Evolutionary conservation across 2,113 vertebrate species (phyloP).

Genomic region (Poeciliopsis turrubarensis): DNA sequence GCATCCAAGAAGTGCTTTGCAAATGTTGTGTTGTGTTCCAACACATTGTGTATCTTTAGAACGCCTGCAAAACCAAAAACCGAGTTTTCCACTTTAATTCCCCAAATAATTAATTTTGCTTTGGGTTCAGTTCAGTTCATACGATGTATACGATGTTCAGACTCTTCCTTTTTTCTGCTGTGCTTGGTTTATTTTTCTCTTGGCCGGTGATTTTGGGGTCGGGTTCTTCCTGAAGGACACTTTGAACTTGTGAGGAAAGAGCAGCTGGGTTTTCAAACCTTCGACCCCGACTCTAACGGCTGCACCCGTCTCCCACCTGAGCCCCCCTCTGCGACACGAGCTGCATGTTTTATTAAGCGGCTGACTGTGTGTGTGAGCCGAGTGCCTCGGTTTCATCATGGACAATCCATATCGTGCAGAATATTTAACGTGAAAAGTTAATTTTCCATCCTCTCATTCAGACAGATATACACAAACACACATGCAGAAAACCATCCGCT

Average conservation of each 20-base stretch:
- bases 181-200: not conserved
- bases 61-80: too few species aligned
- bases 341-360: slow-evolving; percentile 12
- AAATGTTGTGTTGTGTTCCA: too few species aligned
- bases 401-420: not conserved
- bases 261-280: slow-evolving; percentile 12
- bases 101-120: not conserved
- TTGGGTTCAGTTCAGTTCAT: not conserved
- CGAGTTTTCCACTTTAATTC: not conserved
- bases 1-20: too few species aligned
- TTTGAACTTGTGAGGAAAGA: not conserved
- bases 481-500: slow-evolving; percentile 46
- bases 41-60: too few species aligned
- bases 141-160: not conserved
- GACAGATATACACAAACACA: not conserved
- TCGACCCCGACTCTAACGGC: slow-evolving; percentile 8
- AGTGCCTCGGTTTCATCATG: not conserved
- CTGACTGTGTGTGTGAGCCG: not conserved
- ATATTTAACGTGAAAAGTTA: not conserved
- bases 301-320: not conserved
- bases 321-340: not conserved
- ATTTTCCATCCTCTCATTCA: not conserved
- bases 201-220: not conserved
- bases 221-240: not conserved
- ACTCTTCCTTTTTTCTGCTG: not conserved